Percentiles rank a stretch among this genome's conserved stretches.
Conservation (phyloP, 2,113 vertebrate genomes). For the Fukomys damarensis region DNA sequence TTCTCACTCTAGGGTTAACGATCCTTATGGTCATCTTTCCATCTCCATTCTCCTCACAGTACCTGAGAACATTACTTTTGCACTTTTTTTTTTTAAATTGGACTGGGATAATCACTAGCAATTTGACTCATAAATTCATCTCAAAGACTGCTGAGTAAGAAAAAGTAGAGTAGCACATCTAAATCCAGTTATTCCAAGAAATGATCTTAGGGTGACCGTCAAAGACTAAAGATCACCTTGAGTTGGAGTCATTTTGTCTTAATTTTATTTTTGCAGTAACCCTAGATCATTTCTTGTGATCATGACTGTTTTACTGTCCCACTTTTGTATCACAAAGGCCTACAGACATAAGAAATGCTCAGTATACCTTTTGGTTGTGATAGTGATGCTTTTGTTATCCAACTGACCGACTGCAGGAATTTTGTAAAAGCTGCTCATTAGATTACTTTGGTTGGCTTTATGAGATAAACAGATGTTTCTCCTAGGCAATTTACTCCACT, state of each 20-base stretch:
- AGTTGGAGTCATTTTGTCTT: not conserved
- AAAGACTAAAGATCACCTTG: not conserved
- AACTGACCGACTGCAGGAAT: not conserved
- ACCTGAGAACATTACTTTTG: not conserved
- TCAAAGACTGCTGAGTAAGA: not conserved
- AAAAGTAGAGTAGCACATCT: not conserved
- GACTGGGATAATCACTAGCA: not conserved
- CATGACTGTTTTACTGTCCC: not conserved
- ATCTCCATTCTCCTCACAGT: not conserved
- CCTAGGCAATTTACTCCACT: not conserved
- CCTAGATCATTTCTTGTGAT: not conserved
- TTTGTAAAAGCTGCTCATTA: not conserved
- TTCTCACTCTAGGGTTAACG: not conserved
- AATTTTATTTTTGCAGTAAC: not conserved
- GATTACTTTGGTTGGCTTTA: not conserved
- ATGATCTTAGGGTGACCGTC: not conserved
- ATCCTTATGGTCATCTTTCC: not conserved
- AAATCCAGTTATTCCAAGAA: not conserved
- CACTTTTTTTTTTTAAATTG: not conserved
- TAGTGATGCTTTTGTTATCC: not conserved
- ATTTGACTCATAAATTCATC: slow-evolving; percentile 5
- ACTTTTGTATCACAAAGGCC: not conserved
- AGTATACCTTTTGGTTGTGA: not conserved
- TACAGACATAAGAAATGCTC: not conserved
- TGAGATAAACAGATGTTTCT: slow-evolving; percentile 56